Conservation (phyloP, 2,888 invertebrate species). For the Cremastinae sp. region DNA sequence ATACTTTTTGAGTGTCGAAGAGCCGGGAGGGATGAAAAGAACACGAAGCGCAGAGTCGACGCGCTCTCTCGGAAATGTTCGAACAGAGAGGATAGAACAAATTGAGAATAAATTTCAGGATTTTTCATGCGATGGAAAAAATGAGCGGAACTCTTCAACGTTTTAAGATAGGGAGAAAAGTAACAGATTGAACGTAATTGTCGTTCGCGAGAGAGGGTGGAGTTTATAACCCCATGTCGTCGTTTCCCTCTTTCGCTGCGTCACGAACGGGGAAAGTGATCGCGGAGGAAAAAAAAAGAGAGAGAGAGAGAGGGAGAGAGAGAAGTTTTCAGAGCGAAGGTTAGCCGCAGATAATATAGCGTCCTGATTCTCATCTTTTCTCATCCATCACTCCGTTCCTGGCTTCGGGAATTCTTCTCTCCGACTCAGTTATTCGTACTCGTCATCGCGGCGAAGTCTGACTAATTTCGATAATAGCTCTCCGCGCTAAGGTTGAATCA, state of each 20-base stretch:
- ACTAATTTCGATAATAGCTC: conserved; percentile 50
- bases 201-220: conserved; percentile 26
- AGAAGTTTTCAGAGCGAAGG: too few species aligned
- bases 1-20: too few species aligned
- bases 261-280: not conserved
- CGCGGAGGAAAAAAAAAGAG: conserved; percentile 1
- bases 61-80: too few species aligned
- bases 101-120: not conserved
- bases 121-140: conserved; percentile 15
- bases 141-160: not conserved
- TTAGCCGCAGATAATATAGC: conserved; percentile 20
- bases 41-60: too few species aligned
- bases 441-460: conserved; percentile 30
- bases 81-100: too few species aligned
- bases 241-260: not conserved
- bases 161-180: conserved; percentile 28
- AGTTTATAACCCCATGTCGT: conserved; percentile 53
- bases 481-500: conserved; percentile 22
- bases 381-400: conserved; percentile 36
- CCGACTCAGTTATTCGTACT: conserved; percentile 32
- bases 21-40: too few species aligned
- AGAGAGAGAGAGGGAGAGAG: not conserved
- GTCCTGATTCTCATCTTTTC: conserved; percentile 34
- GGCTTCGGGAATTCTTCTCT: conserved; percentile 20
- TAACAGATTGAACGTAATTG: conserved; percentile 67